Conservation (phyloP, 2,113 vertebrate species). For the Ornithorhynchus anatinus region DNA sequence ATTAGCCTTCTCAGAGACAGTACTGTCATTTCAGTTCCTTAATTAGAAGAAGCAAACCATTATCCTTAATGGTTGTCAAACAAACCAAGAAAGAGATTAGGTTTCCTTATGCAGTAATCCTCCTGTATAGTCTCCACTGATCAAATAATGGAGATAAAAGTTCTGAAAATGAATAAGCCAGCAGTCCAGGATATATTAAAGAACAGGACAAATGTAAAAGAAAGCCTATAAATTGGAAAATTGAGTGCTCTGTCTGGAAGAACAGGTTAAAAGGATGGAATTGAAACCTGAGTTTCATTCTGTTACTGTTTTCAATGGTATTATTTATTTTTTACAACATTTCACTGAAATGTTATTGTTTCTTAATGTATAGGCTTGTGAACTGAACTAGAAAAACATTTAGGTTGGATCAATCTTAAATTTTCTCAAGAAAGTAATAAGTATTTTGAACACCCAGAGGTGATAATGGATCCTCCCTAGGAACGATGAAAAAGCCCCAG, state of each 20-base stretch:
- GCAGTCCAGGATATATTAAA: conserved; percentile 35
- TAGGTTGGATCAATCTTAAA: no score
- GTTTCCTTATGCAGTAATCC: neutral
- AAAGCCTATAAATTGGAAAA: conserved; percentile 15
- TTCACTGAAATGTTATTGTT: conserved; percentile 18
- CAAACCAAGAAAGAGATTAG: conserved; percentile 33
- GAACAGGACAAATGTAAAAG: conserved; percentile 27
- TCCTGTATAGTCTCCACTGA: neutral
- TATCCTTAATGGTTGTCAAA: neutral
- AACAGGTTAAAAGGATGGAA: conserved; percentile 32
- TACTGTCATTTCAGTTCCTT: conserved; percentile 35
- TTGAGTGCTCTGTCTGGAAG: conserved; percentile 13
- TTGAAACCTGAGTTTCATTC: conserved; percentile 9
- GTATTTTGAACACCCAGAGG: no score
- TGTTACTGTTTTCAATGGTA: conserved; percentile 18
- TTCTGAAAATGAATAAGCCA: conserved; percentile 5
- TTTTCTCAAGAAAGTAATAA: no score
- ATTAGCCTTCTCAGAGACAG: conserved; percentile 33
- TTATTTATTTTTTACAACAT: conserved; percentile 3
- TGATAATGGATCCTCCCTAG: no score
- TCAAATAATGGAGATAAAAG: neutral
- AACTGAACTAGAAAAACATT: no score
- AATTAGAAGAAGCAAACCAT: conserved; percentile 51
- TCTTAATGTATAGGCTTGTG: no score
- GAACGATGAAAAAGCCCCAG: no score